A percentile compares a stretch with the other conserved stretches of the same genome.
phyloP scores from a whole-genome alignment of 37 sponge, comb jelly and placozoan species.

The Halichondria panicea region DNA sequence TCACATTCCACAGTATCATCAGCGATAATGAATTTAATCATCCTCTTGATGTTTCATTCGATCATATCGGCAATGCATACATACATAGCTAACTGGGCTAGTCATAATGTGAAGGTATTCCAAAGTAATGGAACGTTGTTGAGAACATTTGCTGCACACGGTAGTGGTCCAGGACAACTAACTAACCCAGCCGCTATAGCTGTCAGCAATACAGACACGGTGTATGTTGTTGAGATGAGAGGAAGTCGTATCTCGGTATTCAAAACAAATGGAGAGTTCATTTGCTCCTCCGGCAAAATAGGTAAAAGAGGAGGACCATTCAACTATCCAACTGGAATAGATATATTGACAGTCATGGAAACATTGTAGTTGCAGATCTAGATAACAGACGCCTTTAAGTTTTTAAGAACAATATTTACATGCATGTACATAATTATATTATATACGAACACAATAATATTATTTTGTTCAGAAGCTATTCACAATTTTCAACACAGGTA shows the following conservation, averaged over 20 bases:
- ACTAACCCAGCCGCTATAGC: constrained; percentile 5
- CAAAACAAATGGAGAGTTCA: constrained; percentile 37
- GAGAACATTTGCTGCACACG: constrained; percentile 27
- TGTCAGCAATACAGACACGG: neutral
- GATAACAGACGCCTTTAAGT: too few relatives aligned
- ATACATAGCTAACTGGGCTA: constrained; percentile 45
- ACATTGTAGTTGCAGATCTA: too few relatives aligned
- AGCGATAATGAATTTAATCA: constrained; percentile 7
- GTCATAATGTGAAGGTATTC: constrained; percentile 55
- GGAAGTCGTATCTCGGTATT: constrained; percentile 28
- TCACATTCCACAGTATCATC: constrained; percentile 7
- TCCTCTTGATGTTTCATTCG: constrained; percentile 18
- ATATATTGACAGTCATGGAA: too few relatives aligned
- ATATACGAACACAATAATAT: too few relatives aligned
- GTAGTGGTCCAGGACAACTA: constrained; percentile 23
- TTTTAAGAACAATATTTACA: too few relatives aligned
- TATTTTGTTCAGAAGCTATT: too few relatives aligned
- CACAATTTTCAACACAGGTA: too few relatives aligned
- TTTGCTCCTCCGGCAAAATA: constrained; percentile 28
- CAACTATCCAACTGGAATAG: constrained; percentile 40
- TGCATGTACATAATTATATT: too few relatives aligned
- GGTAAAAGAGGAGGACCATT: constrained; percentile 34
- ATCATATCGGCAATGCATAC: constrained; percentile 13
- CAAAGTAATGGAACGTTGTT: constrained; percentile 13
- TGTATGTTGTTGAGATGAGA: constrained; percentile 24